Conservation (phyloP, 1,140 invertebrate species). For the Drosophila nigromelanica region DNA sequence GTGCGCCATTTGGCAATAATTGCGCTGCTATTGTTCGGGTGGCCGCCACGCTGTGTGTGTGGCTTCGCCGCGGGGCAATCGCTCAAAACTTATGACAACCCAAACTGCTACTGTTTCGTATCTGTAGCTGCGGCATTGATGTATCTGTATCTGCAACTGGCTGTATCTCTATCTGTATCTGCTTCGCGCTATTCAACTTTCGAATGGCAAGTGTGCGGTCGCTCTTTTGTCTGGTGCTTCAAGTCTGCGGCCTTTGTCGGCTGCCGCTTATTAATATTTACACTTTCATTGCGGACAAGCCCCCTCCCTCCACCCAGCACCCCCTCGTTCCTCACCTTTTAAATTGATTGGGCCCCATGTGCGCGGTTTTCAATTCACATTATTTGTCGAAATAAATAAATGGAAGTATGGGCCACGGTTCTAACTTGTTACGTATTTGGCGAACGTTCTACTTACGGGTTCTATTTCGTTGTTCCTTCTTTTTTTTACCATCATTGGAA, state of each 20-base stretch:
- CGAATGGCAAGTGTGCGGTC: slow-evolving; percentile 56
- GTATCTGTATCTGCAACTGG: slow-evolving; percentile 46
- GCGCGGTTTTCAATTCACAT: slow-evolving; percentile 49
- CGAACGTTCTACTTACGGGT: slow-evolving; percentile 13
- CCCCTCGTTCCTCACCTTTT: background rate
- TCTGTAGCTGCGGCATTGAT: slow-evolving; percentile 47
- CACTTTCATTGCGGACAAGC: slow-evolving; percentile 29
- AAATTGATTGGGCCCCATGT: slow-evolving; percentile 28
- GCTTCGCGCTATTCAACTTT: slow-evolving; percentile 44
- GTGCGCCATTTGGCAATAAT: slow-evolving; percentile 78
- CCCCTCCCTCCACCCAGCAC: background rate
- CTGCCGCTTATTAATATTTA: slow-evolving; percentile 50
- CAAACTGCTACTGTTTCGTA: slow-evolving; percentile 71
- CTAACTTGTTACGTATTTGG: slow-evolving; percentile 32
- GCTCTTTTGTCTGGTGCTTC: slow-evolving; percentile 41
- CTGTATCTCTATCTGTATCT: slow-evolving; percentile 1
- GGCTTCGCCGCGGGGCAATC: slow-evolving; percentile 77
- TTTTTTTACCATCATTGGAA: slow-evolving; percentile 28
- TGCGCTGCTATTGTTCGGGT: slow-evolving; percentile 65
- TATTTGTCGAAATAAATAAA: slow-evolving; percentile 54
- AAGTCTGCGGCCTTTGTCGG: slow-evolving; percentile 38
- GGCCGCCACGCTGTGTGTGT: slow-evolving; percentile 74
- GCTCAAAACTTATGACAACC: slow-evolving; percentile 79
- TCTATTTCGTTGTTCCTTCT: background rate
- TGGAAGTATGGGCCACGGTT: slow-evolving; percentile 11